phyloP scores from a whole-genome alignment of 1,140 invertebrate genomes.

The Muscidifurax raptorellus region DNA sequence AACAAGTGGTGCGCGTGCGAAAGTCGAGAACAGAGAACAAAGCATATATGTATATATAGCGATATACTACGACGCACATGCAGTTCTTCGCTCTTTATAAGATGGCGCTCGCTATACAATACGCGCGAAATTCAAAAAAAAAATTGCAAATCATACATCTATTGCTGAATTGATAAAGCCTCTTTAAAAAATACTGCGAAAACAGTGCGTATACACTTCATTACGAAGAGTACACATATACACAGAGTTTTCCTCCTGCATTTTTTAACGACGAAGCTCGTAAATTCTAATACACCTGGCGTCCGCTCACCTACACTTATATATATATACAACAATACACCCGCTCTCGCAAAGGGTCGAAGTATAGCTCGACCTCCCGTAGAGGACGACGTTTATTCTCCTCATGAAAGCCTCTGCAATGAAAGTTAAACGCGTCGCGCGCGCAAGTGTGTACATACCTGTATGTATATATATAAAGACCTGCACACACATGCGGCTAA shows the following conservation, averaged over 20 bases:
- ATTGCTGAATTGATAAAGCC: not conserved
- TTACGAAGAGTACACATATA: not conserved
- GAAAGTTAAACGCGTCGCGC: not conserved
- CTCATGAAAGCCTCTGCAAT: not conserved
- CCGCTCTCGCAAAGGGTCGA: not conserved
- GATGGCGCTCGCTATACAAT: too few relatives aligned
- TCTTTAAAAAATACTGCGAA: not conserved
- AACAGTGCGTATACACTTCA: not conserved
- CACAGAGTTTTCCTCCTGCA: not conserved
- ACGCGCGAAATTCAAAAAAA: too few relatives aligned
- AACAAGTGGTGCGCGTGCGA: too few relatives aligned
- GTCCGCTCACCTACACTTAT: not conserved
- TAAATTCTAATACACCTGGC: slow-evolving; percentile 10
- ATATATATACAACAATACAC: not conserved
- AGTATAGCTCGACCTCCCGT: not conserved
- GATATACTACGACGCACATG: too few relatives aligned
- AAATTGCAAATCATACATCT: not conserved
- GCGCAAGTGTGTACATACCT: not conserved
- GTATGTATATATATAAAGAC: not conserved
- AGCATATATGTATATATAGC: too few relatives aligned
- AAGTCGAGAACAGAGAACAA: too few relatives aligned
- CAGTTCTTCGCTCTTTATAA: too few relatives aligned
- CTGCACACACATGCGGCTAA: not conserved
- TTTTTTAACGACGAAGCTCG: slow-evolving; percentile 6
- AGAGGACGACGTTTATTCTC: not conserved